Conservation (phyloP, 2,113 vertebrate species). For the Trogon surrucura region DNA sequence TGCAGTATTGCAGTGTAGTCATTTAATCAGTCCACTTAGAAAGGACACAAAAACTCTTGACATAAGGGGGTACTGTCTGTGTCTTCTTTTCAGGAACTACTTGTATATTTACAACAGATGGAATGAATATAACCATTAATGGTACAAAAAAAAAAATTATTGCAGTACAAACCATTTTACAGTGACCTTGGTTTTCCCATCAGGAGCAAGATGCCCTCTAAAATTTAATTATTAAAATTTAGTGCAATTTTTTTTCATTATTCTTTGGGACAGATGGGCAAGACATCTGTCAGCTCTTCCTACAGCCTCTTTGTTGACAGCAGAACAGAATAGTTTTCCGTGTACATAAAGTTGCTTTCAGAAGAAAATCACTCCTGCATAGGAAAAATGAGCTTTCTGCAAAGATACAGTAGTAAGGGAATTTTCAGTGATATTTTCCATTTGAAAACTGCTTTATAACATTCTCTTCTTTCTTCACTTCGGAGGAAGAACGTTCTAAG, state of each 20-base stretch:
- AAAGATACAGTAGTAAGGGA: background rate
- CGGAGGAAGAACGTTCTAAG: background rate
- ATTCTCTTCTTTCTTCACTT: background rate
- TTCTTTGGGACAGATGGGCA: conserved; percentile 27
- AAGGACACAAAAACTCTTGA: background rate
- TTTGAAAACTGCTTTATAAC: background rate
- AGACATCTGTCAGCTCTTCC: conserved; percentile 27
- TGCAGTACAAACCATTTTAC: background rate
- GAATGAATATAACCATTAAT: background rate
- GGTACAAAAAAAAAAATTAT: background rate
- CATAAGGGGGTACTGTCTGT: background rate
- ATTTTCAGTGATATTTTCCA: background rate
- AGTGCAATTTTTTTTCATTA: background rate
- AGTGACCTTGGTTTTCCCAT: background rate
- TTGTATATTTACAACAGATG: background rate
- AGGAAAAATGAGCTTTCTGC: background rate
- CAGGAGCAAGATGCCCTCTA: background rate
- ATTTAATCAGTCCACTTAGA: background rate
- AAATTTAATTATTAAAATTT: background rate
- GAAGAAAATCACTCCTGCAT: background rate
- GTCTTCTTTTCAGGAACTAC: background rate
- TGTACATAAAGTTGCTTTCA: background rate
- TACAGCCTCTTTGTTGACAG: conserved; percentile 1
- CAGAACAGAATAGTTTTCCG: background rate
- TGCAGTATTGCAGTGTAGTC: background rate